Base-by-base conservation (phyloP, 2,797 vertebrate genomes). In the Zalophus californianus region DNA sequence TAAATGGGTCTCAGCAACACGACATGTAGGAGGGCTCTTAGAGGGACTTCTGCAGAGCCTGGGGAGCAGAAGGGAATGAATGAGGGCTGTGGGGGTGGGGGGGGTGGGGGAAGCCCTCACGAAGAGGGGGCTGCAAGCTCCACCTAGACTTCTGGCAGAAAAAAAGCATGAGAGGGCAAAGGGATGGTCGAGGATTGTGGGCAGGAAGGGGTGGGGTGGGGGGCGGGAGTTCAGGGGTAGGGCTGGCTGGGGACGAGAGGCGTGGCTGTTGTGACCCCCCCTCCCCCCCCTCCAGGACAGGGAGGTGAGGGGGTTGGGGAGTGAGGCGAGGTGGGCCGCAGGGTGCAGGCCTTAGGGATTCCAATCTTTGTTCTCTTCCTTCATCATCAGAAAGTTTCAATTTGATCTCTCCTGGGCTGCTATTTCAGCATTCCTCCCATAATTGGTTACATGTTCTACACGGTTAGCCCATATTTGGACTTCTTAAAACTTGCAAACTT, bases 401-500 rank as follows among this genome's bases (percentile, higher is more conserved):
- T 64, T 38, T 78, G 35, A 86, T 32, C 32, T 83, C 48, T 78
- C 64, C 52, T 56, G 14, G 0, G 91, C 58, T 2, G 66, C 80
- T 94, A 56, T 89, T 79, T 77, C 15, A n/a, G 29, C 75, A 83
- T 20, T 32, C n/a, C 29, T 83, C 70, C 77, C 75, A 32, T 5
- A 54, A 50, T 25, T 38, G 48, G 50, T 75, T 58, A 79, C 48
- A 66, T 54, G 32, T 35, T 96, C 38, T 60, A 10, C 48, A 60
- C 23, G 8, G 2, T 72, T 64, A 44, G 50, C 4, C 32, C 70
- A 86, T 56, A 62, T 91, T 72, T 72, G 80, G 48, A 85, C 48
- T 93, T 75, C 68, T 83, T 27, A 35, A 87, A 85, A 66, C 35
- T 64, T 82, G 62, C 66, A 68, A 48, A 56, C 27, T 41, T 94